phyloP scores from a whole-genome alignment of 2,888 invertebrate genomes.

The Glomeris marginata region DNA sequence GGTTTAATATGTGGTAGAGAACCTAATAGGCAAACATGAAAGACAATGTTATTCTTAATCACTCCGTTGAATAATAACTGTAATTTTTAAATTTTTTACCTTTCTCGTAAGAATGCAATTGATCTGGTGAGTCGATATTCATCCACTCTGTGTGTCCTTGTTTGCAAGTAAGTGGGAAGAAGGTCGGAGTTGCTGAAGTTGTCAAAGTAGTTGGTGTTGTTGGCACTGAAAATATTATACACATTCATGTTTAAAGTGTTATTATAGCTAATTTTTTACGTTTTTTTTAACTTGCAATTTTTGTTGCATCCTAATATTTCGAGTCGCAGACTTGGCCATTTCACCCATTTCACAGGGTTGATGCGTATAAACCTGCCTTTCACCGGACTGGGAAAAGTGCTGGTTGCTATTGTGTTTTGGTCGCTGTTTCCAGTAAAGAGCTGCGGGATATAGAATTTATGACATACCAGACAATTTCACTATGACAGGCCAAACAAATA shows the following conservation, averaged over 20 bases:
- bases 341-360: constrained; percentile 23
- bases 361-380: constrained; percentile 25
- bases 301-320: constrained; percentile 27
- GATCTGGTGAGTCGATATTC: constrained; percentile 21
- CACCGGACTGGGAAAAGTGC: constrained; percentile 24
- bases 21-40: too few relatives aligned
- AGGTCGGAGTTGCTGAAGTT: background rate
- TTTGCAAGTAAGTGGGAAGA: too few relatives aligned
- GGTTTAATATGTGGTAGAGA: too few relatives aligned
- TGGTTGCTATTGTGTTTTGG: constrained; percentile 21
- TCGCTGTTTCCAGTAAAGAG: constrained; percentile 26
- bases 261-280: background rate
- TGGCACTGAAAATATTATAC: background rate
- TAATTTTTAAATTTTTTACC: too few relatives aligned
- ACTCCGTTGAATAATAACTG: too few relatives aligned
- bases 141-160: constrained; percentile 23
- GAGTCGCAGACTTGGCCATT: constrained; percentile 24
- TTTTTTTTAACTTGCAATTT: constrained; percentile 18
- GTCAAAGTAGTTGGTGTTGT: constrained; percentile 12
- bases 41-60: too few relatives aligned
- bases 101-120: constrained; percentile 9
- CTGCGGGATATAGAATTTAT: constrained; percentile 16
- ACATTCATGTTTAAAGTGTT: too few relatives aligned
- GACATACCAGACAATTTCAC: too few relatives aligned
- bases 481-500: too few relatives aligned